phyloP scores from a whole-genome alignment of 1,140 invertebrate genomes.

The Tetramorium alpestre region DNA sequence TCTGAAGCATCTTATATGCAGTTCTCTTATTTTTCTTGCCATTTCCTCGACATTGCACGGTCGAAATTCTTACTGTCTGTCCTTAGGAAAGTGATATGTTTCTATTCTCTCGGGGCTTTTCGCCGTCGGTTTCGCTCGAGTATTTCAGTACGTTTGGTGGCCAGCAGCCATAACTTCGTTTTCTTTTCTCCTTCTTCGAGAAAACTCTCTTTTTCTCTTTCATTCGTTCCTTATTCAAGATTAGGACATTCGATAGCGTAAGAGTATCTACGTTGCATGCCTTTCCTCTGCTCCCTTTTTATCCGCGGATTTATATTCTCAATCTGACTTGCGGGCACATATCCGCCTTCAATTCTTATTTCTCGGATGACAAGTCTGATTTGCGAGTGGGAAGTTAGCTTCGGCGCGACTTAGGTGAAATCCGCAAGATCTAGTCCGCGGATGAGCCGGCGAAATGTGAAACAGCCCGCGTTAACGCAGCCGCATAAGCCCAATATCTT shows the following conservation, averaged over 20 bases:
- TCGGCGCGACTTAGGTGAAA: slow-evolving; percentile 9
- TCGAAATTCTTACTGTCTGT: slow-evolving; percentile 48
- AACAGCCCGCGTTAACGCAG: background rate
- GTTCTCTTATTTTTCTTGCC: slow-evolving; percentile 33
- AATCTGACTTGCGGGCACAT: background rate
- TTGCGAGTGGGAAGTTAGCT: slow-evolving; percentile 48
- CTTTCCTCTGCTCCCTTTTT: slow-evolving; percentile 13
- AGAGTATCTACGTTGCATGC: slow-evolving; percentile 21
- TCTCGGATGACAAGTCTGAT: slow-evolving; percentile 20
- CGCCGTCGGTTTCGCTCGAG: slow-evolving; percentile 61
- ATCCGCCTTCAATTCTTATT: slow-evolving; percentile 65
- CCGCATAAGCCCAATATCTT: background rate
- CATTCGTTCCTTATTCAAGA: slow-evolving; percentile 70
- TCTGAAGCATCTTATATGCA: slow-evolving; percentile 14
- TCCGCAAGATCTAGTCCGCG: background rate
- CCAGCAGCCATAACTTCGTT: slow-evolving; percentile 32
- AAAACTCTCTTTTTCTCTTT: background rate
- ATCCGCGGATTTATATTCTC: slow-evolving; percentile 59
- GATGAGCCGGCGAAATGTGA: slow-evolving; percentile 35
- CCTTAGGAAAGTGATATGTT: slow-evolving; percentile 57
- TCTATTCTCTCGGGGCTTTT: slow-evolving; percentile 66
- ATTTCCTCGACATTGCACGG: slow-evolving; percentile 9
- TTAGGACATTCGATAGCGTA: slow-evolving; percentile 49
- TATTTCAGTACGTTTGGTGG: slow-evolving; percentile 61
- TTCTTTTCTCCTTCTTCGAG: slow-evolving; percentile 1